phyloP scores from a whole-genome alignment of 2,888 invertebrate genomes.

The Caenorhabditis parvicauda region DNA sequence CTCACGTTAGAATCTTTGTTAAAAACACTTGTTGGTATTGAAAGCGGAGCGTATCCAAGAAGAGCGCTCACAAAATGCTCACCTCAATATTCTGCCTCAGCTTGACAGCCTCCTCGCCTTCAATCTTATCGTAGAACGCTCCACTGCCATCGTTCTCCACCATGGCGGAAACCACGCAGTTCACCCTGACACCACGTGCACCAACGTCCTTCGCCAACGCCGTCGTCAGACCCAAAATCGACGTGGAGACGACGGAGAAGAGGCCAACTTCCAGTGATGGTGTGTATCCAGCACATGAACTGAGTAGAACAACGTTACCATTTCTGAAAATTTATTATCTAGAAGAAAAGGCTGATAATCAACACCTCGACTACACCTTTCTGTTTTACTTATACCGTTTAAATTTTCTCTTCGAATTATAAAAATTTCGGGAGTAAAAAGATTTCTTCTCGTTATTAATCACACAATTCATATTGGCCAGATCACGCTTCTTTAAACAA shows the following conservation, averaged over 20 bases:
- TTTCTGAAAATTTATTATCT: constrained; percentile 20
- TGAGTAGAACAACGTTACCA: constrained; percentile 31
- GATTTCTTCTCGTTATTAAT: no score
- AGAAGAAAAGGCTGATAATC: not conserved
- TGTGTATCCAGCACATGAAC: constrained; percentile 39
- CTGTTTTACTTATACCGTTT: not conserved
- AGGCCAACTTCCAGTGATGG: constrained; percentile 52
- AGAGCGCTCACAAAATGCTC: no score
- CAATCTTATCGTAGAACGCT: constrained; percentile 42
- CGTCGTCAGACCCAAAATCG: constrained; percentile 40
- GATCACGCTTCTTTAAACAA: no score
- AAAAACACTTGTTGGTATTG: no score
- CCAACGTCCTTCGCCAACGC: constrained; percentile 22
- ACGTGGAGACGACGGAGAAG: constrained; percentile 45
- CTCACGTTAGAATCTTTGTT: no score
- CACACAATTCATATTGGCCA: no score
- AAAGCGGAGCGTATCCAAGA: not conserved
- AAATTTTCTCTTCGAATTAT: no score
- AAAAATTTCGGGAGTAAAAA: no score
- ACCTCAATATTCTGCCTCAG: constrained; percentile 25
- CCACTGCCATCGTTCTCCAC: constrained; percentile 46
- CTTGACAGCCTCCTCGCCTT: constrained; percentile 21
- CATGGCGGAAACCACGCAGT: constrained; percentile 48
- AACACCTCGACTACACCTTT: not conserved
- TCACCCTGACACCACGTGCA: constrained; percentile 42